Conservation (phyloP, 2,797 vertebrate genomes). For the Micropoecilia bifurca region DNA sequence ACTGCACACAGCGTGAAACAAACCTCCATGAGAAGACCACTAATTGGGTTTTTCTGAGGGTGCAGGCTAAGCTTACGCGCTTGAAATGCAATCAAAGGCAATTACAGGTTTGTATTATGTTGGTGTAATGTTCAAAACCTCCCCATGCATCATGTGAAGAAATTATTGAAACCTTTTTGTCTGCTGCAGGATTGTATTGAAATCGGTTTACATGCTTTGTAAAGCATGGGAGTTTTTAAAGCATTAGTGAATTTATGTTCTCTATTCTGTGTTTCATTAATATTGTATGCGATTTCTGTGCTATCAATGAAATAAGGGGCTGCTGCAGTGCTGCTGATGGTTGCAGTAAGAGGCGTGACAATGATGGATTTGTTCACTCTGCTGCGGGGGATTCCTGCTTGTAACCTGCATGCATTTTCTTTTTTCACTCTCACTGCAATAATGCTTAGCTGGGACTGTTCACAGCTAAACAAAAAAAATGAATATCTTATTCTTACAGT, state of each 20-base stretch:
- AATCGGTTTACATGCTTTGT: background rate
- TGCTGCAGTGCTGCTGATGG: conserved; percentile 29
- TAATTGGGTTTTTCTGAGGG: conserved; percentile 55
- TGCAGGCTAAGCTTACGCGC: conserved; percentile 29
- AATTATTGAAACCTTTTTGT: background rate
- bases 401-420: conserved; percentile 4
- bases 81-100: conserved; percentile 37
- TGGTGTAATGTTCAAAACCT: conserved; percentile 4
- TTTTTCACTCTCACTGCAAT: background rate
- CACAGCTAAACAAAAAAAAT: background rate
- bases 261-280: background rate
- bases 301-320: conserved; percentile 2
- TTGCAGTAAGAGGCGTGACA: conserved; percentile 18
- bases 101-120: conserved; percentile 33
- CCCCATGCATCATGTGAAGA: background rate
- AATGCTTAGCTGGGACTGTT: background rate
- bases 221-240: background rate
- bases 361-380: conserved; percentile 38
- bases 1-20: conserved; percentile 28
- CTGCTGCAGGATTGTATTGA: background rate
- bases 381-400: conserved; percentile 26
- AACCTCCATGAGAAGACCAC: conserved; percentile 26
- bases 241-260: conserved; percentile 10
- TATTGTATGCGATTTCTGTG: conserved; percentile 8
- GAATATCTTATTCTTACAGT: background rate